phyloP scores from a whole-genome alignment of 2,888 invertebrate species.

The Oxystoma pomonae region DNA sequence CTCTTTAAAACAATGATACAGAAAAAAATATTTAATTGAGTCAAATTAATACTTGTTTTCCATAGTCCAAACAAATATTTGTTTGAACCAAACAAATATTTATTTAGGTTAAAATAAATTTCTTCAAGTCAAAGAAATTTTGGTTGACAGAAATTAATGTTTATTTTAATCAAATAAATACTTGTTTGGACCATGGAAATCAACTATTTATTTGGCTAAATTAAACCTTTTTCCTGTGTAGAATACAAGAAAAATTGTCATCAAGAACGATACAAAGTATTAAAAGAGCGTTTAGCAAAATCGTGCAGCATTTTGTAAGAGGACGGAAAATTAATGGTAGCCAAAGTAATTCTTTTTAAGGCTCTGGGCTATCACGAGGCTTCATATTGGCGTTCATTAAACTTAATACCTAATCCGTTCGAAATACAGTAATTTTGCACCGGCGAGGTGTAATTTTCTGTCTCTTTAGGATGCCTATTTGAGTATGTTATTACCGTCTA shows the following conservation, averaged over 20 bases:
- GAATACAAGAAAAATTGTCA: not conserved
- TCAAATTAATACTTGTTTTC: no score
- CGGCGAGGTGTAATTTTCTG: not conserved
- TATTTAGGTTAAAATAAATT: no score
- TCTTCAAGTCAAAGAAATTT: no score
- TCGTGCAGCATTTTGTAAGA: conserved; percentile 36
- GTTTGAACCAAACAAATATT: no score
- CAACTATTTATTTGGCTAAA: no score
- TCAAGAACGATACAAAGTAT: not conserved
- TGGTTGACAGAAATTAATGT: no score
- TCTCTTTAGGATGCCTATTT: conserved; percentile 4
- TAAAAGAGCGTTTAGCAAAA: conserved; percentile 13
- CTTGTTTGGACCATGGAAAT: no score
- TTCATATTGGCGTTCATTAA: conserved; percentile 33
- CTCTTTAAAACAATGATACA: no score
- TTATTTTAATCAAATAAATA: no score
- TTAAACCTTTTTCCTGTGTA: no score
- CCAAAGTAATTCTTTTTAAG: conserved; percentile 34
- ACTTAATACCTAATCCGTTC: conserved; percentile 37
- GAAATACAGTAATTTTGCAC: conserved; percentile 32
- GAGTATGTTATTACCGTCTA: not conserved
- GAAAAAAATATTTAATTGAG: no score
- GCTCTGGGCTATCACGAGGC: conserved; percentile 37
- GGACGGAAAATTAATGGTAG: conserved; percentile 38
- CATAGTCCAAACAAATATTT: no score